phyloP scores from a whole-genome alignment of 2,888 invertebrate species.

The Ochropleura leucogaster region DNA sequence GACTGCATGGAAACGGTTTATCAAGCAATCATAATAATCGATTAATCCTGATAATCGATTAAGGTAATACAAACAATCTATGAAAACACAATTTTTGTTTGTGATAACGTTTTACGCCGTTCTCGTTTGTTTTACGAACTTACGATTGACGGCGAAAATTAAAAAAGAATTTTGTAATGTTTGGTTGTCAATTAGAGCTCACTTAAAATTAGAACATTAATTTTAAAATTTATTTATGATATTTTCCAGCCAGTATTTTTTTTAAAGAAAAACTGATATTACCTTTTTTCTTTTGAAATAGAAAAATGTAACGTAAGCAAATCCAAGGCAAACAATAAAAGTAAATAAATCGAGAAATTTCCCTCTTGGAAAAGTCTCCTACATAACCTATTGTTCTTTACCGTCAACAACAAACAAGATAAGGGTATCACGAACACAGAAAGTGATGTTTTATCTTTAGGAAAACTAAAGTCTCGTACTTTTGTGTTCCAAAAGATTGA shows the following conservation, averaged over 20 bases:
- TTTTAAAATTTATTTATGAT: neutral
- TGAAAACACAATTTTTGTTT: neutral
- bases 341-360: constrained; percentile 24
- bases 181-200: neutral
- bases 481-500: neutral
- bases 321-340: constrained; percentile 4
- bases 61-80: constrained; percentile 2
- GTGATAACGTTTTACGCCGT: constrained; percentile 22
- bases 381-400: constrained; percentile 7
- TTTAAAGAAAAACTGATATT: neutral
- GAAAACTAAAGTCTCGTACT: constrained; percentile 22
- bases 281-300: neutral
- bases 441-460: constrained; percentile 21
- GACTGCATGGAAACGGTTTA: constrained; percentile 7
- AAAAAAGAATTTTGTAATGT: neutral
- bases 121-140: neutral
- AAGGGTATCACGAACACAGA: constrained; percentile 13
- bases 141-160: neutral
- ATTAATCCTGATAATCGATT: constrained; percentile 13
- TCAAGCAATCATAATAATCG: constrained; percentile 12
- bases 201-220: neutral
- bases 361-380: constrained; percentile 1
- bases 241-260: neutral
- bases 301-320: neutral
- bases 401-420: constrained; percentile 11